Percentiles rank a stretch among this genome's conserved stretches.
These are phyloP conservation scores for Selenia dentaria DNA, from an alignment of 2,888 invertebrate genomes.

Conservation along the genomic window DNA sequence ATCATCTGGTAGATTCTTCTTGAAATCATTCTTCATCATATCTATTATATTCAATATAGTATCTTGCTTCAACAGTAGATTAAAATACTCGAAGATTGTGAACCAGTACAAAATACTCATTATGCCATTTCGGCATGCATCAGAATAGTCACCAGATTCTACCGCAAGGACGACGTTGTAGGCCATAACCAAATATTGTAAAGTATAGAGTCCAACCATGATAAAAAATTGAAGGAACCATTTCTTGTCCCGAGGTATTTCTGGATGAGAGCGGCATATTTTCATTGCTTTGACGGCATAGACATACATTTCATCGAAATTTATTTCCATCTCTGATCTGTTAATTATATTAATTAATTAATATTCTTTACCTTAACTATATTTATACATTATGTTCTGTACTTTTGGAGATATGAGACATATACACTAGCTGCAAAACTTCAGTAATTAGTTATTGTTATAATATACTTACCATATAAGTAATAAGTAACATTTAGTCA, in stretches of 20 bases:
- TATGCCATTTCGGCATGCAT: background rate
- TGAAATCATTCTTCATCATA: background rate
- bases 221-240: constrained; percentile 6
- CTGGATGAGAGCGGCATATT: constrained; percentile 6
- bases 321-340: background rate
- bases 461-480: too few species aligned
- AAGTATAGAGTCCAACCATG: background rate
- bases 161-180: background rate
- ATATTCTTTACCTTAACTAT: too few species aligned
- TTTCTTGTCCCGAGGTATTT: constrained; percentile 7
- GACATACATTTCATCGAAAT: background rate
- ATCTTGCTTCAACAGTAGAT: background rate
- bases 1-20: background rate
- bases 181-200: background rate
- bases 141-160: background rate
- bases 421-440: too few species aligned
- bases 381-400: too few species aligned
- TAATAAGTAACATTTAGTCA: too few species aligned
- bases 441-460: too few species aligned
- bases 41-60: background rate
- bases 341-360: too few species aligned
- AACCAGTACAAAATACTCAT: background rate
- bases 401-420: too few species aligned
- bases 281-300: background rate
- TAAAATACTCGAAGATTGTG: background rate